Conservation (phyloP, 2,113 vertebrate species). For the Xenopus borealis region DNA sequence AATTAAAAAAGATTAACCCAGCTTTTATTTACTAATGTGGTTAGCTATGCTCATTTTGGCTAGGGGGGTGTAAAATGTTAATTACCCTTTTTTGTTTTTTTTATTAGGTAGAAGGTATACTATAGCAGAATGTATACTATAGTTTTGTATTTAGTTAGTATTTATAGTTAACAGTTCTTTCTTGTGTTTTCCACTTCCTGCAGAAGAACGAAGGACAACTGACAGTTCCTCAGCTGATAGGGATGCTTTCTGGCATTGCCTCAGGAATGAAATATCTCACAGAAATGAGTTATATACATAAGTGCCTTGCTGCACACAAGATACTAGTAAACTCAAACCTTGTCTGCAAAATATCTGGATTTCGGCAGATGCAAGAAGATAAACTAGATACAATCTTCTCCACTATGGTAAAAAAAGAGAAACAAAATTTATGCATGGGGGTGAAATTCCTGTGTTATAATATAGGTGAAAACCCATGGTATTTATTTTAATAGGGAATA, state of each 20-base stretch:
- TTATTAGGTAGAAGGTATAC: too few relatives aligned
- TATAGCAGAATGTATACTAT: neutral
- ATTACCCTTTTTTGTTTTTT: too few relatives aligned
- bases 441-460: too few relatives aligned
- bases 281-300: slow-evolving; percentile 93
- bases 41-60: too few relatives aligned
- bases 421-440: slow-evolving; percentile 11
- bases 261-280: slow-evolving; percentile 95
- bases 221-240: slow-evolving; percentile 75
- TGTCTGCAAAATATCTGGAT: slow-evolving; percentile 89
- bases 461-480: too few relatives aligned
- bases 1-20: too few relatives aligned
- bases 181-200: neutral
- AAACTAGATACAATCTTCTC: slow-evolving; percentile 90
- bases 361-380: slow-evolving; percentile 82
- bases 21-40: too few relatives aligned
- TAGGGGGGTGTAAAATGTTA: too few relatives aligned
- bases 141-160: neutral
- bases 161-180: neutral
- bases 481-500: too few relatives aligned
- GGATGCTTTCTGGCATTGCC: slow-evolving; percentile 82
- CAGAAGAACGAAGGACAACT: slow-evolving; percentile 92
- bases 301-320: slow-evolving; percentile 86
- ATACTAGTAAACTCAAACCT: slow-evolving; percentile 84
- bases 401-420: slow-evolving; percentile 75